Conservation (phyloP, 2,888 invertebrate species). For the Hydroisotoma schaefferi region DNA sequence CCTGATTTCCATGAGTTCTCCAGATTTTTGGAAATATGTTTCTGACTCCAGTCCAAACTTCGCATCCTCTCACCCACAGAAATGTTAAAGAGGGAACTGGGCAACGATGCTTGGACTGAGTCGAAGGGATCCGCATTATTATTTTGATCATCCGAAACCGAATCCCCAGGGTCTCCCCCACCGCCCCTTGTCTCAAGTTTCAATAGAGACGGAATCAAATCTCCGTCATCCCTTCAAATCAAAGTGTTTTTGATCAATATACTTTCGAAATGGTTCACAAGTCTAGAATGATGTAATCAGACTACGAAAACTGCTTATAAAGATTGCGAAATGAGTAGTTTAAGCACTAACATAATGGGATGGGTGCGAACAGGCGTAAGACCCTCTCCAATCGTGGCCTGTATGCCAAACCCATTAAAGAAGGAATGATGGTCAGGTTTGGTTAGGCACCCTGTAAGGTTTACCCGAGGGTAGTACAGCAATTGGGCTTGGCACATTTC, state of each 20-base stretch:
- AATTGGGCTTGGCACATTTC: constrained; percentile 85
- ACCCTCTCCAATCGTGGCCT: constrained; percentile 23
- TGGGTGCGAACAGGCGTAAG: neutral
- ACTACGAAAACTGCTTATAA: no score
- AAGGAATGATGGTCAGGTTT: constrained; percentile 38
- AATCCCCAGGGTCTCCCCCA: no score
- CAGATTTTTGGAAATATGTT: constrained; percentile 10
- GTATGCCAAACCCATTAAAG: constrained; percentile 26
- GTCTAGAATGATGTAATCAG: no score
- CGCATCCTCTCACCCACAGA: constrained; percentile 8
- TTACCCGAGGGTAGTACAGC: constrained; percentile 76
- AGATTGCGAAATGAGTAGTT: neutral
- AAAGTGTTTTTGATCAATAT: neutral
- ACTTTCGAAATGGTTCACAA: no score
- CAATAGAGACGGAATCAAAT: constrained; percentile 8
- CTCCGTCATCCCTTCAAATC: constrained; percentile 1
- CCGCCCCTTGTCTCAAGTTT: neutral
- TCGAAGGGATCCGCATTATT: constrained; percentile 12
- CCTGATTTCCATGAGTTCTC: constrained; percentile 15
- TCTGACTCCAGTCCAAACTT: constrained; percentile 12
- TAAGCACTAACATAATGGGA: neutral
- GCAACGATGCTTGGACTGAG: neutral
- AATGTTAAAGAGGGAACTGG: constrained; percentile 1
- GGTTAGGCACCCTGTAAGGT: constrained; percentile 76
- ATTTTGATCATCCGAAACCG: no score